Percentiles rank a stretch among this genome's conserved stretches.
phyloP scores from a whole-genome alignment of 1,140 invertebrate species.

The Stegodyphus dumicola region DNA sequence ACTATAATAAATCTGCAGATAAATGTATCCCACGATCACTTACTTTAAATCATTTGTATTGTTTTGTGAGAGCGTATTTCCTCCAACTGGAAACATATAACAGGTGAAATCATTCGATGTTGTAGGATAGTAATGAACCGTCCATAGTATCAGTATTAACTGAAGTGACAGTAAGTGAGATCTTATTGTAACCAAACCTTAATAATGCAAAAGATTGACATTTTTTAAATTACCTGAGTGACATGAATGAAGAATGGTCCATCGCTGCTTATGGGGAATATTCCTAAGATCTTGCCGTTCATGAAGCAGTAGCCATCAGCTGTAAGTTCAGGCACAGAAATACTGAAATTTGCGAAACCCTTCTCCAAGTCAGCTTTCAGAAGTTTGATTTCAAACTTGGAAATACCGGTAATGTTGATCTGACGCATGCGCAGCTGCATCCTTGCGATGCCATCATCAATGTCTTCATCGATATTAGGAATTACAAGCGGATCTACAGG shows the following conservation, averaged over 20 bases:
- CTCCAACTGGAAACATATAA: too few species aligned
- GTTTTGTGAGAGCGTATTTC: too few species aligned
- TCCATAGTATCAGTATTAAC: too few species aligned
- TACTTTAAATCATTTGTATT: too few species aligned
- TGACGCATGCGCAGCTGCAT: slow-evolving; percentile 26
- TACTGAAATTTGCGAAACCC: slow-evolving; percentile 42
- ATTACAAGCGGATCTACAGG: slow-evolving; percentile 26
- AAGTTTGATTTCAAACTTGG: slow-evolving; percentile 9
- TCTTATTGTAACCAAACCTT: too few species aligned
- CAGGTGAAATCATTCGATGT: too few species aligned
- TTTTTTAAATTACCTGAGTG: not conserved
- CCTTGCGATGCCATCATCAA: slow-evolving; percentile 34
- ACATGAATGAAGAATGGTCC: slow-evolving; percentile 33
- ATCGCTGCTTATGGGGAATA: slow-evolving; percentile 41
- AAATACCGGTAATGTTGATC: slow-evolving; percentile 40
- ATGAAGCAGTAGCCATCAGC: slow-evolving; percentile 38
- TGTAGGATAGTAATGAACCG: too few species aligned
- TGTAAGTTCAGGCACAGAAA: slow-evolving; percentile 22
- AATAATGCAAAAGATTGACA: too few species aligned
- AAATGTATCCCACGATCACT: too few species aligned
- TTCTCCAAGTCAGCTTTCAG: slow-evolving; percentile 50
- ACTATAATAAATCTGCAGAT: too few species aligned
- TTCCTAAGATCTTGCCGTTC: slow-evolving; percentile 39
- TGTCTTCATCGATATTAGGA: slow-evolving; percentile 36
- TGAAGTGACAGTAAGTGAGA: too few species aligned